Conservation (phyloP, 2,797 vertebrate genomes). For the Characodon lateralis region DNA sequence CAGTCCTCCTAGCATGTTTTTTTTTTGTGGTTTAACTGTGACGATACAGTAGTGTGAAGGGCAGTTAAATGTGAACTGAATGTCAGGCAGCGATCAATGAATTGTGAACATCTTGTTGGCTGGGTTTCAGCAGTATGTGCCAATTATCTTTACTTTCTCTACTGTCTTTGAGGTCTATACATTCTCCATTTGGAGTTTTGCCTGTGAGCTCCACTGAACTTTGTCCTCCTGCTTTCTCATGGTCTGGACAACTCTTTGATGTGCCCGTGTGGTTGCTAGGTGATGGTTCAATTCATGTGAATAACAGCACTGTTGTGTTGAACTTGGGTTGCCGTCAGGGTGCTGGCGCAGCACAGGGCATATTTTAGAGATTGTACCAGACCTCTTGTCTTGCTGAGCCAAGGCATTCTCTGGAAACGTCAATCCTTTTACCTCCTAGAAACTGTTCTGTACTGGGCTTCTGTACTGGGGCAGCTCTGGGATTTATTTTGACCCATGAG, state of each 20-base stretch:
- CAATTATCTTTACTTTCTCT: not conserved
- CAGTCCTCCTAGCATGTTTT: no score
- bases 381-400: constrained; percentile 34
- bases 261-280: constrained; percentile 69
- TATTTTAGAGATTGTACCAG: constrained; percentile 54
- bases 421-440: constrained; percentile 24
- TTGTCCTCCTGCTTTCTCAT: constrained; percentile 7
- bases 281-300: constrained; percentile 58
- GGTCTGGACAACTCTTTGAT: constrained; percentile 50
- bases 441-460: constrained; percentile 11
- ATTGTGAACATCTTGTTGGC: not conserved
- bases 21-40: not conserved
- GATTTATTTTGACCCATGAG: constrained; percentile 33
- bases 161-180: no score
- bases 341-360: constrained; percentile 61
- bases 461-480: constrained; percentile 11
- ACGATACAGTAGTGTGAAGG: not conserved
- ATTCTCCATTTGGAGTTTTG: not conserved
- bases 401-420: constrained; percentile 38
- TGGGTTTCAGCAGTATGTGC: not conserved
- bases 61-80: not conserved
- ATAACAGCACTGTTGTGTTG: constrained; percentile 67
- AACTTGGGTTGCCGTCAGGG: constrained; percentile 61
- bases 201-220: constrained; percentile 4
- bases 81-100: not conserved